phyloP scores from a whole-genome alignment of 2,113 vertebrate genomes.

The Myotis lucifugus region DNA sequence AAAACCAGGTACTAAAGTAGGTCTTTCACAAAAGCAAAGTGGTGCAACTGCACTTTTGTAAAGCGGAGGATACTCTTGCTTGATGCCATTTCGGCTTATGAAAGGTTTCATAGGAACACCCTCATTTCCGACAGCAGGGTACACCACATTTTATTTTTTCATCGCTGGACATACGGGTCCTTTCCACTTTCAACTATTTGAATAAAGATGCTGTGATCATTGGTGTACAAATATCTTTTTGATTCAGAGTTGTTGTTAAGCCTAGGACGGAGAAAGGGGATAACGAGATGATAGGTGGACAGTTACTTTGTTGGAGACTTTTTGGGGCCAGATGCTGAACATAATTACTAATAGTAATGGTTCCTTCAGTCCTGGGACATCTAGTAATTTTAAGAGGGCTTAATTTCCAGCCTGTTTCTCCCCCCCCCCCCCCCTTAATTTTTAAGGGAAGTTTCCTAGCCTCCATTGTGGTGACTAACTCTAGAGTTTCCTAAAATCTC shows the following conservation, averaged over 20 bases:
- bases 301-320: background rate
- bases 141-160: background rate
- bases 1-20: background rate
- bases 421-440: background rate
- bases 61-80: background rate
- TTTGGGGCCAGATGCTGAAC: background rate
- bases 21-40: background rate
- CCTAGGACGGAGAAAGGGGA: background rate
- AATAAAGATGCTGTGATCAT: background rate
- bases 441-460: background rate
- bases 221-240: background rate
- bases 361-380: background rate
- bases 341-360: background rate
- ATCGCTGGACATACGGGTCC: accelerated
- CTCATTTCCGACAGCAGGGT: background rate
- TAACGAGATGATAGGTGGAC: background rate
- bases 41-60: background rate
- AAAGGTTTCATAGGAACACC: background rate
- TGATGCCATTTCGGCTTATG: background rate
- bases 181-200: background rate
- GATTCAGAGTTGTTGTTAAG: background rate
- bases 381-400: background rate
- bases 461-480: background rate
- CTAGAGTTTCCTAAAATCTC: background rate
- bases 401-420: background rate